A percentile compares a stretch with the other conserved stretches of the same genome.
Evolutionary conservation across 2,113 vertebrate genomes (phyloP).

Genomic region (Festucalex cinctus): DNA sequence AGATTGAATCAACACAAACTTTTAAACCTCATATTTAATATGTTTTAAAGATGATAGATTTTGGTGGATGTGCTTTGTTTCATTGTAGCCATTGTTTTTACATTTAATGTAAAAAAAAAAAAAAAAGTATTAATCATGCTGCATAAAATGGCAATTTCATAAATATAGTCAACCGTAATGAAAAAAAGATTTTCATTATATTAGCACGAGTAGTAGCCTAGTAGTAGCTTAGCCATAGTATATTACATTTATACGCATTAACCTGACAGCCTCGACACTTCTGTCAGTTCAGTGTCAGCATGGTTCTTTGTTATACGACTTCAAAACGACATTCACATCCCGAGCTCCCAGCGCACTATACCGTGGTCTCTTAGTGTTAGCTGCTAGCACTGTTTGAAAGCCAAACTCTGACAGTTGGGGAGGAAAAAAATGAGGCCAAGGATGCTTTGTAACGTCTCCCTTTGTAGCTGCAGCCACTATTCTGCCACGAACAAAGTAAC

Average conservation of each 20-base stretch:
- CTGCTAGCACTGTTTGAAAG: constrained; percentile 3
- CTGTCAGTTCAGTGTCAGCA: not conserved
- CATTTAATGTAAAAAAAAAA: too few relatives aligned
- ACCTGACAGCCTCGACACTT: constrained; percentile 4
- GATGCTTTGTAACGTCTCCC: constrained; percentile 1
- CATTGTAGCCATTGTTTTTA: too few relatives aligned
- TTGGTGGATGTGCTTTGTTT: too few relatives aligned
- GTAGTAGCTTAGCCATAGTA: not conserved
- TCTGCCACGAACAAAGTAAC: constrained; percentile 3
- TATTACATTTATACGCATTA: constrained; percentile 2
- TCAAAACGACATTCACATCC: constrained; percentile 3
- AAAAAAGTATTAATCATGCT: not conserved
- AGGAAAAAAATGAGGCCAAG: constrained; percentile 5
- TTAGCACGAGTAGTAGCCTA: not conserved
- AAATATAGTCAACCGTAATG: not conserved
- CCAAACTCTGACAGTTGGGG: constrained; percentile 10
- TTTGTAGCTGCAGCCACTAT: constrained; percentile 5
- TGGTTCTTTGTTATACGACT: not conserved
- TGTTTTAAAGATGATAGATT: too few relatives aligned
- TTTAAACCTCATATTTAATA: too few relatives aligned
- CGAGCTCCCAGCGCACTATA: not conserved
- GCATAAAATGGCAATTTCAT: not conserved
- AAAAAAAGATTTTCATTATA: not conserved
- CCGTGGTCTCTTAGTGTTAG: constrained; percentile 9
- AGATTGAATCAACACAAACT: too few relatives aligned